These are phyloP conservation scores for Coelogynopora nodosa DNA, from an alignment of 2,888 invertebrate species.

Conservation along the genomic window DNA sequence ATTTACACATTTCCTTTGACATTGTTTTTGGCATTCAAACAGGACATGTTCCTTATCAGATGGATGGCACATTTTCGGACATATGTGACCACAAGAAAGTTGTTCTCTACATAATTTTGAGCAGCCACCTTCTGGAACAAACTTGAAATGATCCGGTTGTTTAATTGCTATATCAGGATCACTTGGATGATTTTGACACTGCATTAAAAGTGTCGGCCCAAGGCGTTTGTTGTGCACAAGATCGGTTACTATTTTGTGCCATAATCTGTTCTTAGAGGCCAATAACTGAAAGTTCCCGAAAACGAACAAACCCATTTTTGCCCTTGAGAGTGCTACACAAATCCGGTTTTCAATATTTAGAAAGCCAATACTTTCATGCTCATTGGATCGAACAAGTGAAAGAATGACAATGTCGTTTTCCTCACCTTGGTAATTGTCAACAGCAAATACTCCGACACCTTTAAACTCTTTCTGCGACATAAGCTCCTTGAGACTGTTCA, in stretches of 20 bases:
- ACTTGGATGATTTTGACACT: conserved; percentile 48
- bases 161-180: conserved; percentile 41
- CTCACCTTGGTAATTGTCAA: conserved; percentile 78
- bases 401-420: conserved; percentile 63
- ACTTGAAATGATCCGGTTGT: conserved; percentile 49
- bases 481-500: conserved; percentile 52
- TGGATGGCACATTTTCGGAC: not conserved
- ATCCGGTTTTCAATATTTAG: conserved; percentile 69
- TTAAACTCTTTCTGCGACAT: conserved; percentile 45
- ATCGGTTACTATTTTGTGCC: conserved; percentile 49
- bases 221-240: conserved; percentile 56
- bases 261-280: conserved; percentile 50
- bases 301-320: conserved; percentile 60
- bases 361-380: conserved; percentile 55
- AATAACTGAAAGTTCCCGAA: conserved; percentile 56
- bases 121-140: conserved; percentile 46
- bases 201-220: conserved; percentile 40
- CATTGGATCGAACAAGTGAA: conserved; percentile 58
- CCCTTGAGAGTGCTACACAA: conserved; percentile 75
- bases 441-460: conserved; percentile 68
- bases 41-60: conserved; percentile 36
- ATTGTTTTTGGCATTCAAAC: conserved; percentile 55
- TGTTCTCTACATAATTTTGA: not conserved
- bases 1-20: conserved; percentile 50
- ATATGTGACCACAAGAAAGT: conserved; percentile 27